phyloP scores from a whole-genome alignment of 64 coral and sea anemone species.

The Trachythela sp. region DNA sequence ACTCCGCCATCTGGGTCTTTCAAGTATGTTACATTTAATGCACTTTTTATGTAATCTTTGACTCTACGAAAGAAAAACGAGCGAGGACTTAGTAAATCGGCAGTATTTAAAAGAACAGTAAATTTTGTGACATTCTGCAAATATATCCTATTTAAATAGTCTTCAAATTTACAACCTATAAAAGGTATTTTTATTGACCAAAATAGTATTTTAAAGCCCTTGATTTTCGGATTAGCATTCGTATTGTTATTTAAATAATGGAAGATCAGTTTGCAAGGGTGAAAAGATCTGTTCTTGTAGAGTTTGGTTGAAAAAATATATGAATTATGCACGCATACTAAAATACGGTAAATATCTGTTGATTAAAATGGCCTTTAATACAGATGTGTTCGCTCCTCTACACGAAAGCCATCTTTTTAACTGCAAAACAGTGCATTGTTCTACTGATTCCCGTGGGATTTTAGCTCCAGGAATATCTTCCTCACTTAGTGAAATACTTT shows the following conservation, averaged over 20 bases:
- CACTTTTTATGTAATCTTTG: slow-evolving; percentile 62
- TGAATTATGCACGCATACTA: background rate
- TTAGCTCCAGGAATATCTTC: slow-evolving; percentile 55
- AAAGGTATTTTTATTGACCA: too few species aligned
- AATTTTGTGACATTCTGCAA: too few species aligned
- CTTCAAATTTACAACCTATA: too few species aligned
- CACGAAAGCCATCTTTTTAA: slow-evolving; percentile 54
- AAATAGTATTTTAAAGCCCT: too few species aligned
- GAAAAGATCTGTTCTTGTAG: too few species aligned
- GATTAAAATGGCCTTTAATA: slow-evolving; percentile 43
- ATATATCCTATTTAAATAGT: too few species aligned
- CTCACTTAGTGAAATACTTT: slow-evolving; percentile 15
- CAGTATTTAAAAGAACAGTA: background rate
- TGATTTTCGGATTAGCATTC: too few species aligned
- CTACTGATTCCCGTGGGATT: slow-evolving; percentile 42
- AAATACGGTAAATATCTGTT: slow-evolving; percentile 28
- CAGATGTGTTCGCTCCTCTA: slow-evolving; percentile 55
- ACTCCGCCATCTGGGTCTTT: slow-evolving; percentile 46
- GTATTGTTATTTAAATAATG: too few species aligned
- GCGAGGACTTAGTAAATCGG: background rate
- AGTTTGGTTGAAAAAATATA: too few species aligned
- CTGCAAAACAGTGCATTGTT: slow-evolving; percentile 36
- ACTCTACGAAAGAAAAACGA: slow-evolving; percentile 29
- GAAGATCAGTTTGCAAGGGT: too few species aligned
- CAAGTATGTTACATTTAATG: slow-evolving; percentile 40